These are phyloP conservation scores for Anthonomus grandis DNA, from an alignment of 1,140 invertebrate genomes.

Conservation along the genomic window DNA sequence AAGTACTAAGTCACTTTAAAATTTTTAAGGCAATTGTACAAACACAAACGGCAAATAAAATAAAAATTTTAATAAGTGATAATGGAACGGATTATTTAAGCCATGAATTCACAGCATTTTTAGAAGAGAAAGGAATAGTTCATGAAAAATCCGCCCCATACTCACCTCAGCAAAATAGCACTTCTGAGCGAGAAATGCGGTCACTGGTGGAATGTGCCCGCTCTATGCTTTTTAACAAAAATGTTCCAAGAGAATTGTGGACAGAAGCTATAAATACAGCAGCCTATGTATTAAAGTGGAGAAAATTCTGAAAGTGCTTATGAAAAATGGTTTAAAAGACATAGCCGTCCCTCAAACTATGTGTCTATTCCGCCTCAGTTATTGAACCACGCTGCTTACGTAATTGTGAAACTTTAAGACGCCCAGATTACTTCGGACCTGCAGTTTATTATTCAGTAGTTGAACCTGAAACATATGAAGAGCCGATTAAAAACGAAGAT, in stretches of 20 bases:
- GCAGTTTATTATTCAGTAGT: too few relatives aligned
- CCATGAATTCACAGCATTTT: slow-evolving; percentile 26
- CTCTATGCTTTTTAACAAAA: slow-evolving; percentile 44
- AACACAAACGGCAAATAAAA: slow-evolving; percentile 22
- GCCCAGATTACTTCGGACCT: too few relatives aligned
- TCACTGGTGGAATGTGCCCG: slow-evolving; percentile 43
- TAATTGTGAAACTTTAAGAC: too few relatives aligned
- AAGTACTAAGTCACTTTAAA: slow-evolving; percentile 32
- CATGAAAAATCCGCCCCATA: slow-evolving; percentile 32
- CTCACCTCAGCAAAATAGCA: slow-evolving; percentile 47
- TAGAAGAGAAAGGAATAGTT: slow-evolving; percentile 28
- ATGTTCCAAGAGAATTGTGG: slow-evolving; percentile 48
- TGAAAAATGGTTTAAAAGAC: slow-evolving; percentile 30
- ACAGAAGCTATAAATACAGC: slow-evolving; percentile 50
- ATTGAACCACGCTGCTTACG: too few relatives aligned
- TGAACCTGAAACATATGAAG: too few relatives aligned
- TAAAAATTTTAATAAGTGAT: slow-evolving; percentile 21
- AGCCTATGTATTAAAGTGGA: slow-evolving; percentile 33
- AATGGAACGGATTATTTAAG: slow-evolving; percentile 37
- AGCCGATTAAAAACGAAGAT: too few relatives aligned
- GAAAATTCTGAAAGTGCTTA: slow-evolving; percentile 17
- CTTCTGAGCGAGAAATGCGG: slow-evolving; percentile 45
- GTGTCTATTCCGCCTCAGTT: slow-evolving; percentile 27
- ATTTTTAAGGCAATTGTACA: slow-evolving; percentile 4
- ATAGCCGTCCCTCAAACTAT: slow-evolving; percentile 34